Conservation (phyloP, 2,888 invertebrate genomes). For the Cheilosia vulpina region DNA sequence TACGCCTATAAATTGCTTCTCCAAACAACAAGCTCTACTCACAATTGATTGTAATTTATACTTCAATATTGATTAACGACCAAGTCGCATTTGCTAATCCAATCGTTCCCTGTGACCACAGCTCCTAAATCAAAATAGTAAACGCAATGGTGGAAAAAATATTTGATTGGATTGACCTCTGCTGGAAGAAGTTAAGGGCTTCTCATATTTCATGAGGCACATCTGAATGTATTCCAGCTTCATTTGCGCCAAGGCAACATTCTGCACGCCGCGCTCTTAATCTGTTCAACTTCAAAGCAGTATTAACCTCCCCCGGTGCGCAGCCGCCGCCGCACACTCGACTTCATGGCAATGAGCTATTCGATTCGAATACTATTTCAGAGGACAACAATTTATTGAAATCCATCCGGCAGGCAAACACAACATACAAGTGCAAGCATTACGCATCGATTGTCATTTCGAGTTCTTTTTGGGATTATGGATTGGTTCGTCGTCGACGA, state of each 20-base stretch:
- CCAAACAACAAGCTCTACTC: no score
- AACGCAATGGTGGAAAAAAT: no score
- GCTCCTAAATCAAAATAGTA: no score
- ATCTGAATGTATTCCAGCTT: no score
- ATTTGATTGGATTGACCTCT: no score
- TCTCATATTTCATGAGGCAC: no score
- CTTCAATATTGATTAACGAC: no score
- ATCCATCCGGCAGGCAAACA: slow-evolving; percentile 58
- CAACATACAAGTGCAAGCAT: slow-evolving; percentile 60
- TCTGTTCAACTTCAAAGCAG: not conserved
- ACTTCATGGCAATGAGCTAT: not conserved
- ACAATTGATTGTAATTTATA: no score
- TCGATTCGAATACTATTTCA: slow-evolving; percentile 5
- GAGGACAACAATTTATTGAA: slow-evolving; percentile 51
- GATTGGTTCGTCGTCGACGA: slow-evolving; percentile 47
- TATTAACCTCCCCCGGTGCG: slow-evolving; percentile 18
- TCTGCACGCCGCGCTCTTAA: not conserved
- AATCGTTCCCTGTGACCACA: no score
- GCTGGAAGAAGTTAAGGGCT: no score
- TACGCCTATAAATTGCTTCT: no score
- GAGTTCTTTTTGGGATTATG: slow-evolving; percentile 63
- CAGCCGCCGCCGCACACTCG: not conserved
- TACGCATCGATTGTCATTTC: slow-evolving; percentile 70
- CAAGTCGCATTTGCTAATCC: no score
- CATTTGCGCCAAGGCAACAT: not conserved